Evolutionary conservation across 2,888 invertebrate genomes (phyloP).

Genomic region (Lepidocyrtoides sp.): DNA sequence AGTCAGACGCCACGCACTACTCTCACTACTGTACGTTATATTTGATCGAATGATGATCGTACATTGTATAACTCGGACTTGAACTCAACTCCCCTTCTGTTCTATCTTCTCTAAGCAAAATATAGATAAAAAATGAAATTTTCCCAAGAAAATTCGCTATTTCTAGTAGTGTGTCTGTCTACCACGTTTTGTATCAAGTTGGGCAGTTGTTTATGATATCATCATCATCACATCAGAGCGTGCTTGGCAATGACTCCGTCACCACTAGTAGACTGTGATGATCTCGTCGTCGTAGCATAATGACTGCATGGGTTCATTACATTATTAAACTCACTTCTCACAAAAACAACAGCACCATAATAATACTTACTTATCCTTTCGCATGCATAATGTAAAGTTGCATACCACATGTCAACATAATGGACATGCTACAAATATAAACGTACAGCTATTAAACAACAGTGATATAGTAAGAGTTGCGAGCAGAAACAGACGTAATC

Average conservation of each 20-base stretch:
- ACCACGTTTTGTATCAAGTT: neutral
- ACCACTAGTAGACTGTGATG: neutral
- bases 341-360: slow-evolving; percentile 7
- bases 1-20: no score
- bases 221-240: slow-evolving; percentile 12
- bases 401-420: slow-evolving; percentile 17
- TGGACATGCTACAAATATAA: neutral
- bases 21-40: no score
- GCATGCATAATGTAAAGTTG: neutral
- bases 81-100: neutral
- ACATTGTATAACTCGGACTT: neutral
- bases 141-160: no score
- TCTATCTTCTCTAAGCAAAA: no score
- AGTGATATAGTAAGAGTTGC: neutral
- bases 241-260: slow-evolving; percentile 17
- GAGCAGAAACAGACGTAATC: slow-evolving; percentile 13
- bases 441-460: neutral
- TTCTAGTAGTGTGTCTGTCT: neutral
- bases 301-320: neutral
- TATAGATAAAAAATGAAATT: no score
- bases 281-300: neutral
- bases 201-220: neutral
- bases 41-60: neutral
- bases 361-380: neutral
- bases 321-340: slow-evolving; percentile 4